Percentiles rank a stretch among this genome's conserved stretches.
These are phyloP conservation scores for Tautogolabrus adspersus DNA, from an alignment of 2,113 vertebrate genomes.

Conservation along the genomic window DNA sequence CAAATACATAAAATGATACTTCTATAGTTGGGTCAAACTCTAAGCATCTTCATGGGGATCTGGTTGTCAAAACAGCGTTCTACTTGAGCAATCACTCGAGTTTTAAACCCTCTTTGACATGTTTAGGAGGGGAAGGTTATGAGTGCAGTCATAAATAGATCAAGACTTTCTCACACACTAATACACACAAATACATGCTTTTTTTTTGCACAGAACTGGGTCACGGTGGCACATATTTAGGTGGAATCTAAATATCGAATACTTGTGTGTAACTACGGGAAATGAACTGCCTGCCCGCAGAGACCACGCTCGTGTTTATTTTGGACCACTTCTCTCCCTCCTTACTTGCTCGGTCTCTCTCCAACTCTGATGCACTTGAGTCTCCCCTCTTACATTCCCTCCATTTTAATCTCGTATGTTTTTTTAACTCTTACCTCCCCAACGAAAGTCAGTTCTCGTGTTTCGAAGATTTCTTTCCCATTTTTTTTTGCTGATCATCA, in stretches of 20 bases:
- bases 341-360: slow-evolving; percentile 46
- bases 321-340: slow-evolving; percentile 66
- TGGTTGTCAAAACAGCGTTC: neutral
- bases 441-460: slow-evolving; percentile 10
- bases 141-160: slow-evolving; percentile 22
- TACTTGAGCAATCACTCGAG: neutral
- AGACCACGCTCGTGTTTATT: slow-evolving; percentile 74
- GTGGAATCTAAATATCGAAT: slow-evolving; percentile 71
- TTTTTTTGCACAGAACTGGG: slow-evolving; percentile 43
- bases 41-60: neutral
- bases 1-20: too few relatives aligned
- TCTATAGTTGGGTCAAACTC: too few relatives aligned
- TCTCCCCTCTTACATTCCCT: slow-evolving; percentile 21
- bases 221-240: slow-evolving; percentile 63
- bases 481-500: neutral
- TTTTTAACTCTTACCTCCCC: slow-evolving; percentile 55
- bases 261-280: slow-evolving; percentile 75
- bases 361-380: slow-evolving; percentile 32
- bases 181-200: slow-evolving; percentile 10
- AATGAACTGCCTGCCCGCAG: slow-evolving; percentile 72
- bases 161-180: neutral
- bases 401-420: slow-evolving; percentile 29
- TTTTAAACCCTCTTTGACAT: slow-evolving; percentile 39
- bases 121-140: slow-evolving; percentile 37
- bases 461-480: neutral